These are phyloP conservation scores for Anhinga rufa DNA, from an alignment of 2,113 vertebrate species.

Conservation along the genomic window DNA sequence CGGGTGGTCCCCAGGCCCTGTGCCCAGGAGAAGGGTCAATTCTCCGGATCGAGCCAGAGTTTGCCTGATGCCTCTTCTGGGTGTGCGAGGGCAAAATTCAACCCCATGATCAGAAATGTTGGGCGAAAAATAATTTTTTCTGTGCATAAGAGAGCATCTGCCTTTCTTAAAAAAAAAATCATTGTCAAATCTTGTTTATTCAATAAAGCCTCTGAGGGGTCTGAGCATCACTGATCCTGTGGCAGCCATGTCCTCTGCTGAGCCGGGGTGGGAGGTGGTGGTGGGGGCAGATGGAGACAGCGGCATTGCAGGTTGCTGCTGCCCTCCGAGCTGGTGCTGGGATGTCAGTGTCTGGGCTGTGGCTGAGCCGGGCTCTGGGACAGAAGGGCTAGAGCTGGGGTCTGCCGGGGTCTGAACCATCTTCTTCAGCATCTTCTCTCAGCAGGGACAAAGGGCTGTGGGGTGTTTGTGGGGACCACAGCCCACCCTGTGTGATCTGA, in stretches of 20 bases:
- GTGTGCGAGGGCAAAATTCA: background rate
- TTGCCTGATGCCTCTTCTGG: background rate
- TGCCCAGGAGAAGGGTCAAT: background rate
- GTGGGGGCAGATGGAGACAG: accelerated
- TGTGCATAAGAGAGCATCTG: background rate
- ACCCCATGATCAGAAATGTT: background rate
- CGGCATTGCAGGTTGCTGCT: background rate
- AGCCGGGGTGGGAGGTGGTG: accelerated
- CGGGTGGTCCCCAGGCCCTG: background rate
- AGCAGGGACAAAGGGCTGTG: background rate
- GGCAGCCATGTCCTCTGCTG: background rate
- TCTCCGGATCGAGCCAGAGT: background rate
- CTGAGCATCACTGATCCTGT: background rate
- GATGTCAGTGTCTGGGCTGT: accelerated
- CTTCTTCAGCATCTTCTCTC: background rate
- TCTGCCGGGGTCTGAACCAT: background rate
- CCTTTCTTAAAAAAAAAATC: background rate
- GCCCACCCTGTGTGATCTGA: accelerated
- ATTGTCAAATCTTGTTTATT: background rate
- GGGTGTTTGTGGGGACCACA: background rate
- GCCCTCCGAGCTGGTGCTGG: background rate
- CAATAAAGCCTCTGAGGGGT: background rate
- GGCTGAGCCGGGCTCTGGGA: background rate
- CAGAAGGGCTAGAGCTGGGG: background rate
- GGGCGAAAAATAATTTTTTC: background rate